Evolutionary conservation across 2,888 invertebrate genomes (phyloP).

Genomic region (Anoncus sp.): DNA sequence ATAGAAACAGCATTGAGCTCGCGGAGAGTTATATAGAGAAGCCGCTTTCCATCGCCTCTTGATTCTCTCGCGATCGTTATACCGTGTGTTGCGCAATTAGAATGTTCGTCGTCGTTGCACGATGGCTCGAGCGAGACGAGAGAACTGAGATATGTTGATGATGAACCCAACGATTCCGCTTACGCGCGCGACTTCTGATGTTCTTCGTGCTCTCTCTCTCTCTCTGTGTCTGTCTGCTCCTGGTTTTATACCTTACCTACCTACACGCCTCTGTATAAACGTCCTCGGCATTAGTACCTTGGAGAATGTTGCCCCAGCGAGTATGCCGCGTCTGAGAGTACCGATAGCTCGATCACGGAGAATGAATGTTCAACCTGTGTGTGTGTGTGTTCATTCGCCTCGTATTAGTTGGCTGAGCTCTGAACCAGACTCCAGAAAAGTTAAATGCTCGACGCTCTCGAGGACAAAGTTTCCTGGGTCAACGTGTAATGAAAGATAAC

Average conservation of each 20-base stretch:
- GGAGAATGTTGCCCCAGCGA: conserved; percentile 55
- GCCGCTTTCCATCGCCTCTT: conserved; percentile 56
- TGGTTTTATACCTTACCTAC: conserved; percentile 19
- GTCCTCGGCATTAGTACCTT: conserved; percentile 47
- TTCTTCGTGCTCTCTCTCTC: conserved; percentile 8
- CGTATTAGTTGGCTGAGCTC: conserved; percentile 4
- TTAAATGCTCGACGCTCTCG: conserved; percentile 43
- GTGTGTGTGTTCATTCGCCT: neutral
- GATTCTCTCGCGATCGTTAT: conserved; percentile 52
- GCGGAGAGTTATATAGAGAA: conserved; percentile 32
- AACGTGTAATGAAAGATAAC: conserved; percentile 53
- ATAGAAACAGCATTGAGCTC: conserved; percentile 36
- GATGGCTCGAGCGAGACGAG: conserved; percentile 35
- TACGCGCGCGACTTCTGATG: conserved; percentile 28
- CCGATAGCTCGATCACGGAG: conserved; percentile 45
- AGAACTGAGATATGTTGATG: conserved; percentile 47
- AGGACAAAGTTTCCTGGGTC: conserved; percentile 56
- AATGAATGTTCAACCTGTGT: conserved; percentile 43
- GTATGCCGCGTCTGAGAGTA: conserved; percentile 24
- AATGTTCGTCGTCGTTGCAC: conserved; percentile 58
- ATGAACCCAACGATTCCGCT: conserved; percentile 45
- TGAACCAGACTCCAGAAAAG: conserved; percentile 35
- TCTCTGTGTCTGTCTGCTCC: conserved; percentile 9
- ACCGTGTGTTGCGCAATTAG: conserved; percentile 62
- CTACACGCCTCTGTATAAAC: conserved; percentile 21